Evolutionary conservation across 2,113 vertebrate genomes (phyloP), one percentile per base, ranked within the genome.

Genomic region (Campylomormyrus tamandua): DNA sequence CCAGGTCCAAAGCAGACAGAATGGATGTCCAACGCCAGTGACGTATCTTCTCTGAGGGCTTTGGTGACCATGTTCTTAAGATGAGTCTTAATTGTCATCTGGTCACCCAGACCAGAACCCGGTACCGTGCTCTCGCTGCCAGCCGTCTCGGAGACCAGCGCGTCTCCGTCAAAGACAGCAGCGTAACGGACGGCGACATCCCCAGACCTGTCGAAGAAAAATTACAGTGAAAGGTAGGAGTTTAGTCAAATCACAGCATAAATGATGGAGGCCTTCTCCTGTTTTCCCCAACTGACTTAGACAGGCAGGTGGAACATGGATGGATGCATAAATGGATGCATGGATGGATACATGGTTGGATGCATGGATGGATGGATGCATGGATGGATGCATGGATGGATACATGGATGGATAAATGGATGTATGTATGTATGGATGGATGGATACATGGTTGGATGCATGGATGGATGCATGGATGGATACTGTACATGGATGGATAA

Each of bases 11-110:
- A 98, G 96, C 89, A 96, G 46, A 98, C 93, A 1, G 96, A 96
- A 87, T 95, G 94, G 58, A 97, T 91, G 92, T 98, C 97, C 94
- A 98, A 77, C 2, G 95, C 95, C 17, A 97, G 92, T 0, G 96
- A 96, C 0, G 92, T 94, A 52, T 97, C 96, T 94, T 97, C 95
- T 0, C 95, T 95, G 58, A 99, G 94, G 1, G 96, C 96, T 66
- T 92, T 97, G 53, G 94, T 93, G 89, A 99, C 96, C 89, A 98
- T 95, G 46, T 96, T 92, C 92, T 96, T 97, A 88, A 99, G 95
- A 39, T 39, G 50, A 35, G 85, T 31, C 15, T 52, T 53, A 21
- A 48, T 42, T 27, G 95, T 96, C 3, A 95, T 89, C 0, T 93
- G 92, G 27, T 94, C 92, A 0, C 31, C 90, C 6, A 92, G 92